phyloP scores from a whole-genome alignment of 2,797 vertebrate genomes.

The Adelosebastes latens region DNA sequence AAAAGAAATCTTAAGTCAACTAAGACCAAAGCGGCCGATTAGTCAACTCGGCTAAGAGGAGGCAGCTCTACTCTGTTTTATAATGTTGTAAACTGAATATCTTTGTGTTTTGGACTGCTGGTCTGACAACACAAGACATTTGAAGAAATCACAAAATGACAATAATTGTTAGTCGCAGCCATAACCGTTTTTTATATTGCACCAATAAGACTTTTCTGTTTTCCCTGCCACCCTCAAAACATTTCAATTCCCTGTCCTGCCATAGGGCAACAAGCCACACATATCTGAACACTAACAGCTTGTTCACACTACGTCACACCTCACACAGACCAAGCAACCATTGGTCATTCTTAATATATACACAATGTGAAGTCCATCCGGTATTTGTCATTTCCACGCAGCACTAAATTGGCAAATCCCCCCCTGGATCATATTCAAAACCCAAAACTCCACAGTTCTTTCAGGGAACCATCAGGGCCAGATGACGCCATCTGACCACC shows the following conservation, averaged over 20 bases:
- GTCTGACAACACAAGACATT: neutral
- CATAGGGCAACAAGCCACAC: neutral
- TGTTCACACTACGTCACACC: neutral
- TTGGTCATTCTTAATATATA: neutral
- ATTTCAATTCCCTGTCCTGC: neutral
- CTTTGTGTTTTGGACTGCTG: neutral
- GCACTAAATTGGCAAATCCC: slow-evolving; percentile 18
- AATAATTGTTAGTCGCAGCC: neutral
- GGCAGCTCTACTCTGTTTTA: too few relatives aligned
- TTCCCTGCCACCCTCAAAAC: neutral
- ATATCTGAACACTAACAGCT: neutral
- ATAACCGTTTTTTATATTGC: neutral
- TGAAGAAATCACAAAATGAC: neutral
- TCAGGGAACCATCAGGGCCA: slow-evolving; percentile 13
- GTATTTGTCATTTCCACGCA: slow-evolving; percentile 28
- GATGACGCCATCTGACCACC: slow-evolving; percentile 37
- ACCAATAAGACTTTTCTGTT: neutral
- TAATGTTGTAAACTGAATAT: neutral
- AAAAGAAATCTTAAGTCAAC: too few relatives aligned
- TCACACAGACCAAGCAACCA: neutral
- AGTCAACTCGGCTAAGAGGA: rapidly evolving
- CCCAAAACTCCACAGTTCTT: slow-evolving; percentile 13
- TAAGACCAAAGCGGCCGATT: too few relatives aligned
- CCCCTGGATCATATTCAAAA: slow-evolving; percentile 22
- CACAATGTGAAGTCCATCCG: slow-evolving; percentile 21